phyloP scores from a whole-genome alignment of 2,113 vertebrate genomes.

The Danionella cerebrum region DNA sequence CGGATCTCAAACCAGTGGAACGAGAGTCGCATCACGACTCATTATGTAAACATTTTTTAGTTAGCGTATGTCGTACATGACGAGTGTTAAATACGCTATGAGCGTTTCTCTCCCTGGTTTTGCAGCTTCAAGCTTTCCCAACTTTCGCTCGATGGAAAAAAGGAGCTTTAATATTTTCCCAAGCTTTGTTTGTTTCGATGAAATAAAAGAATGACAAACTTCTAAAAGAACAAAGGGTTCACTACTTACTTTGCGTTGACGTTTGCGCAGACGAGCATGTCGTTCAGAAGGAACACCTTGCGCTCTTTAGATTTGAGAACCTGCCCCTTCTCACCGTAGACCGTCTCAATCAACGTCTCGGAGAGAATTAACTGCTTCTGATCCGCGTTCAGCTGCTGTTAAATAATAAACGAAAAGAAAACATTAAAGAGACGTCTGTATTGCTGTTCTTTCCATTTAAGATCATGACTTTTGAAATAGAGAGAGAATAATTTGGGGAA shows the following conservation, averaged over 20 bases:
- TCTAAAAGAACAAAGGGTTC: not conserved
- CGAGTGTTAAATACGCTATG: no score
- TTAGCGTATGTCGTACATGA: no score
- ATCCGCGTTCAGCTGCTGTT: constrained; percentile 73
- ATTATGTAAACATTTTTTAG: no score
- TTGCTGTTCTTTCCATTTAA: not conserved
- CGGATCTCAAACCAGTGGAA: no score
- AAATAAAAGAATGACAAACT: not conserved
- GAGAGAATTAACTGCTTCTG: constrained; percentile 78
- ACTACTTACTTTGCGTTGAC: constrained; percentile 79
- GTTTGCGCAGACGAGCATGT: constrained; percentile 81
- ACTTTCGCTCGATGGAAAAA: no score
- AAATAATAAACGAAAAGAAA: not conserved
- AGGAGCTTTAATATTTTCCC: no score
- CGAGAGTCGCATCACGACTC: no score
- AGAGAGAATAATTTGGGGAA: no score
- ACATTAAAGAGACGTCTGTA: not conserved
- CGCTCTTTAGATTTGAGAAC: constrained; percentile 87
- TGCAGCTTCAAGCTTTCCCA: no score
- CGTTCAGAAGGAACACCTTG: constrained; percentile 81
- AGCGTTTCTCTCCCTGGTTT: no score
- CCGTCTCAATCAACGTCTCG: constrained; percentile 81
- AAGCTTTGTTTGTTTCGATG: no score
- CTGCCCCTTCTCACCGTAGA: constrained; percentile 81
- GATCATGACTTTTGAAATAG: not conserved